Percentiles rank a stretch among this genome's conserved stretches.
Conservation (phyloP, 2,797 vertebrate genomes). For the Enteromius radiatus region DNA sequence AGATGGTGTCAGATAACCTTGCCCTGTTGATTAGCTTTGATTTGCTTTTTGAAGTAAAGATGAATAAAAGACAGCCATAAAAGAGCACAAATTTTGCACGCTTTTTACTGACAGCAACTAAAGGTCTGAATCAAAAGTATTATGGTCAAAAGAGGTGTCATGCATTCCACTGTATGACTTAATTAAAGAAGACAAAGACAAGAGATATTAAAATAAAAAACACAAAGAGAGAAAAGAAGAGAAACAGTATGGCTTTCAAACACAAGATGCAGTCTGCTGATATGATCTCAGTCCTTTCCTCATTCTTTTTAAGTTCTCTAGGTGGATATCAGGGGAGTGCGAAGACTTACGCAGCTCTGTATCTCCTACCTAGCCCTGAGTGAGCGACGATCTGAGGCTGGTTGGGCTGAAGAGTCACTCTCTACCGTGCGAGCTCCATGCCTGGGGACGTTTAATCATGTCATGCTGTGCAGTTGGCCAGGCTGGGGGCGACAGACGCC, state of each 20-base stretch:
- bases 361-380: constrained; percentile 4
- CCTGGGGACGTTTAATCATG: constrained; percentile 72
- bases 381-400: not conserved
- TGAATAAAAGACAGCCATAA: not conserved
- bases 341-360: not conserved
- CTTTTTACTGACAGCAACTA: constrained; percentile 11
- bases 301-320: constrained; percentile 14
- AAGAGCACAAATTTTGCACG: constrained; percentile 16
- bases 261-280: not conserved
- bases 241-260: not conserved
- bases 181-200: constrained; percentile 14
- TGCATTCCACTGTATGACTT: not conserved
- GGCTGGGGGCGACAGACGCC: constrained; percentile 74
- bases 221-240: not conserved
- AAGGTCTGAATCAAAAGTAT: constrained; percentile 29
- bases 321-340: not conserved
- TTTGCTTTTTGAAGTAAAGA: not conserved
- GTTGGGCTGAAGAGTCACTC: constrained; percentile 40
- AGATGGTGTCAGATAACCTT: constrained; percentile 11
- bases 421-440: constrained; percentile 61
- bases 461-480: constrained; percentile 74
- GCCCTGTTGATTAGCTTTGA: not conserved
- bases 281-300: not conserved
- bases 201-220: not conserved
- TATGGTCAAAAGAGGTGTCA: not conserved